Evolutionary conservation across 2,797 vertebrate genomes (phyloP), one percentile per base, ranked within the genome.

Genomic region (Odontamblyopus lacepedii): DNA sequence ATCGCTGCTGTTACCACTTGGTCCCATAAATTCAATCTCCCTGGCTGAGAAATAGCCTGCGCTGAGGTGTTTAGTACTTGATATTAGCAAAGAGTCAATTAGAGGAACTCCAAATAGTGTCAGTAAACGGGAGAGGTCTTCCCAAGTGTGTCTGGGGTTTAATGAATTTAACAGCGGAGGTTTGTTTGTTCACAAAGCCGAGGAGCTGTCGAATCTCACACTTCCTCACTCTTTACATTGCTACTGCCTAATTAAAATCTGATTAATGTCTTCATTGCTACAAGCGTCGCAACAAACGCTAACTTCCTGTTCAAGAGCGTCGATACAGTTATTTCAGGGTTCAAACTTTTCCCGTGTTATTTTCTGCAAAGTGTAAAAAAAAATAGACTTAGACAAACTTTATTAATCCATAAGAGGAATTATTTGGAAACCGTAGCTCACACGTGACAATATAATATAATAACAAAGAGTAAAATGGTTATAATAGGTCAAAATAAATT

Each of bases 181-280:
- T 73, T 72, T 81, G 74, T 87, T 73, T 82, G 73, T 81, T 73
- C 73, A 70, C 71, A 13, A 53, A 29, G 63, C 69, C 72, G 62
- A 79, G 74, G 73, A 76, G 29, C 19, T 74, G 79, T 66, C 60
- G 67, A 74, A 71, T 76, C 74, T 82, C 67, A 71, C 83, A 74
- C 27, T 50, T 74, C 67, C 70, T 74, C 71, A 23, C 53, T 80
- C 72, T 61, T 63, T 59, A 55, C 50, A 62, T 72, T 76, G 71
- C 77, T 56, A 11, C 50, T 4, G 71, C 63, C 72, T 83, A 73
- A 87, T 84, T 83, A 77, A 85, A 87, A 80, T 61, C 72, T 76
- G 77, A 84, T 80, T 75, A 77, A 81, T 76, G 78, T 79, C 71
- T 73, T 74, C 74, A 80, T 85, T 73, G 67, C 74, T 66, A n/a